Evolutionary conservation across 1,140 invertebrate genomes (phyloP).

Genomic region (Drosophila melanica): DNA sequence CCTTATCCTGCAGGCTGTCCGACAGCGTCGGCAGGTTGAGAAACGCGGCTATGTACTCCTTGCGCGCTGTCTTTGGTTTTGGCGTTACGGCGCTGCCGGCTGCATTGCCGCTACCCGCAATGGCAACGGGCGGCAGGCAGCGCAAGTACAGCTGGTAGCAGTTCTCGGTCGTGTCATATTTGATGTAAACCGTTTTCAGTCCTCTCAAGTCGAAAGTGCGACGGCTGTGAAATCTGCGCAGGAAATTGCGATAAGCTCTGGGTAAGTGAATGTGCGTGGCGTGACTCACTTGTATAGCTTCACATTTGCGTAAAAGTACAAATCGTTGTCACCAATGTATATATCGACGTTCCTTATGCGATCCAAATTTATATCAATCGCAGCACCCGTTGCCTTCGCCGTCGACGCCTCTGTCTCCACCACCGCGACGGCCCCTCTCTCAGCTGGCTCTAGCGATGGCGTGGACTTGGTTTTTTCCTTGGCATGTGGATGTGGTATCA

Average conservation of each 20-base stretch:
- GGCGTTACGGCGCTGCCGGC: constrained; percentile 29
- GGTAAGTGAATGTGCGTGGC: constrained; percentile 9
- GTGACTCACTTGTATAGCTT: constrained; percentile 75
- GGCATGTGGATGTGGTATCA: constrained; percentile 60
- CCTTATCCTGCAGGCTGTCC: constrained; percentile 52
- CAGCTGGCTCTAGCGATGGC: constrained; percentile 39
- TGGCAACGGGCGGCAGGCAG: constrained; percentile 54
- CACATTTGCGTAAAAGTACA: constrained; percentile 75
- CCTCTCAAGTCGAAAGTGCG: constrained; percentile 74
- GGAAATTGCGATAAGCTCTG: constrained; percentile 16
- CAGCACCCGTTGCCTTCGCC: constrained; percentile 20
- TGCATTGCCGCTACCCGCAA: constrained; percentile 26
- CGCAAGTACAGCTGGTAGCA: constrained; percentile 64
- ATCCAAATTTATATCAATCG: constrained; percentile 59
- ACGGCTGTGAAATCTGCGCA: constrained; percentile 66
- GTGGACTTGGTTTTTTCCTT: constrained; percentile 55
- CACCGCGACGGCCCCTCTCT: constrained; percentile 6
- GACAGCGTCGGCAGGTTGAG: constrained; percentile 41
- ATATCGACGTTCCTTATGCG: constrained; percentile 79
- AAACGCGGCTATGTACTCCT: constrained; percentile 59
- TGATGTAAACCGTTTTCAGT: constrained; percentile 67
- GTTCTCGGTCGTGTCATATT: constrained; percentile 59
- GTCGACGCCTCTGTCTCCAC: neutral
- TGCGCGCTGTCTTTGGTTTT: constrained; percentile 67
- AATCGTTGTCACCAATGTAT: constrained; percentile 75